These are phyloP conservation scores for Lepus townsendii DNA, from an alignment of 2,797 vertebrate genomes.

Conservation along the genomic window DNA sequence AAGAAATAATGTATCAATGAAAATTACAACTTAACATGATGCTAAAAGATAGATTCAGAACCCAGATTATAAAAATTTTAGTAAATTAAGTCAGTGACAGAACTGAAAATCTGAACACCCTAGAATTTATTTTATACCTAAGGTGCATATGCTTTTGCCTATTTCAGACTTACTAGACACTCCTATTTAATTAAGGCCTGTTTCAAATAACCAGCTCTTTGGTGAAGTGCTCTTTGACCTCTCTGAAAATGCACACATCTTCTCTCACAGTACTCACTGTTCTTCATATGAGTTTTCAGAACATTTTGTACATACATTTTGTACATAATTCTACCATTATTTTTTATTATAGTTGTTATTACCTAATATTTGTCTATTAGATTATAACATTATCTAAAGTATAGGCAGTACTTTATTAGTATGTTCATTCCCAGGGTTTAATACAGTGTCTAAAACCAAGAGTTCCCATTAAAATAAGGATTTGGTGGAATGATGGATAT, in stretches of 20 bases:
- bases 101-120: not conserved
- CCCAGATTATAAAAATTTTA: not conserved
- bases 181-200: not conserved
- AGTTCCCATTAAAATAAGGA: not conserved
- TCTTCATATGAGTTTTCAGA: not conserved
- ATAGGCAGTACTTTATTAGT: slow-evolving; percentile 7
- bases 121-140: slow-evolving; percentile 13
- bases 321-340: not conserved
- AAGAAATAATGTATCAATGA: not conserved
- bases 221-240: not conserved
- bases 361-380: slow-evolving; percentile 1
- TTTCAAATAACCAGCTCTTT: not conserved
- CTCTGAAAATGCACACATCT: not conserved
- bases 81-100: not conserved
- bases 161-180: not conserved
- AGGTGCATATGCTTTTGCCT: not conserved
- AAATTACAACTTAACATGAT: not conserved
- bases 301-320: not conserved
- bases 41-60: slow-evolving; percentile 11
- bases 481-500: slow-evolving; percentile 26
- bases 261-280: not conserved
- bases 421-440: not conserved
- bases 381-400: not conserved
- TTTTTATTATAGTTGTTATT: slow-evolving; percentile 5
- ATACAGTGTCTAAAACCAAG: not conserved